Base-by-base conservation (phyloP, 2,797 vertebrate genomes). In the Oreonectes daqikongensis region DNA sequence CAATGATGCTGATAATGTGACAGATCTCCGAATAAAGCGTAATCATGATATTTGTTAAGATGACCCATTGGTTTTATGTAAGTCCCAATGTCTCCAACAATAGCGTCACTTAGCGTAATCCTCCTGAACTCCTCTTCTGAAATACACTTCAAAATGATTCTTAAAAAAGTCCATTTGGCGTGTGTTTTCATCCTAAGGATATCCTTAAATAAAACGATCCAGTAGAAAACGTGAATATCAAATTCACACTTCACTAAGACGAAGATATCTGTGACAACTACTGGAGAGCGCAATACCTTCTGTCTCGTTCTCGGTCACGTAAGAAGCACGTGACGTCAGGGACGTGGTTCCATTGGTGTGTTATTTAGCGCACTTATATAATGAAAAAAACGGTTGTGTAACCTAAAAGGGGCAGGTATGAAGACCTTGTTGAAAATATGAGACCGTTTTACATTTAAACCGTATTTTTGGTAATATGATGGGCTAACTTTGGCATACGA, bases 341-440 rank as follows among this genome's bases (percentile, higher is more conserved):
- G 11, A 0, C 30, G 42, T 0, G 0, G 46, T 71, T 70, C 66
- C 1, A 93, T 94, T 93, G 93, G 93, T 28, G 59, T 1, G 11
- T 24, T 85, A 85, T 89, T 77, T 89, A 87, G 87, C 88, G 87
- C 88, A 86, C 88, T 94, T 94, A 94, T 35, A 92, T 93, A 93
- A 94, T 78, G 81, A 79, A 44, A 55, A 60, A 57, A 79, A 52
- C 52, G 81, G 84, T 94, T 94, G 92, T 93, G 88, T 94, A 94
- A 93, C 89, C 80, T 46, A 53, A 81, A 79, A 55, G 44, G 61
- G 60, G 63, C 55, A 53, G 42, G 20, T 20, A 24, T 35, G 53
- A 71, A 48, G 26, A n/a, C 65, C 26, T 32, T 35, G 32, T 35
- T 35, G 0, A 7, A 35, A 35, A 8, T 35, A 35, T 28, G 72